A percentile compares a stretch with the other conserved stretches of the same genome.
These are phyloP conservation scores for Stegana nigrithorax DNA, from an alignment of 2,888 invertebrate genomes.

Conservation along the genomic window DNA sequence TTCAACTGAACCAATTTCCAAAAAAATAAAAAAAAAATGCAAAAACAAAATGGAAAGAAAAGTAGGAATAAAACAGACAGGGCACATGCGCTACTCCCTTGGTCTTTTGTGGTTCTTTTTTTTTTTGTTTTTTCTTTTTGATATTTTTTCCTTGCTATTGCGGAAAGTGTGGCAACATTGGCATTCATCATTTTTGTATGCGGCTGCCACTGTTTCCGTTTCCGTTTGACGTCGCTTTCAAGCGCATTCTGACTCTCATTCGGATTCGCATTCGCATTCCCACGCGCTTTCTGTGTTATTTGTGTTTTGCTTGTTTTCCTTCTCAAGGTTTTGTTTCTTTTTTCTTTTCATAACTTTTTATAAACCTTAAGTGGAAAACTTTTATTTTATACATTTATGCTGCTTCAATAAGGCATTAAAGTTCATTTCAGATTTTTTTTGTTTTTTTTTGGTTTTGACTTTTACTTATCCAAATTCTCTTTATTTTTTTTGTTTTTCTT, in stretches of 20 bases:
- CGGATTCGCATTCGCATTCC: neutral
- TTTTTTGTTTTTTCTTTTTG: neutral
- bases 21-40: too few relatives aligned
- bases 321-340: neutral
- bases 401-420: conserved; percentile 8
- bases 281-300: neutral
- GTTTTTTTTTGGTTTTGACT: too few relatives aligned
- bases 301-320: neutral
- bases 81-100: too few relatives aligned
- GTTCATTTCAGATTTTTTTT: neutral
- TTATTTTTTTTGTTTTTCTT: neutral
- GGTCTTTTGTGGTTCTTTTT: too few relatives aligned
- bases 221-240: conserved; percentile 20
- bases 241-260: too few relatives aligned
- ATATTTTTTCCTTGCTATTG: neutral
- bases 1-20: too few relatives aligned
- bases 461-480: neutral
- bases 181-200: conserved; percentile 48
- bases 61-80: neutral
- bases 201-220: conserved; percentile 37
- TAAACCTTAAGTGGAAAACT: conserved; percentile 57
- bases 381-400: conserved; percentile 46
- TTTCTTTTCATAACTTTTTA: conserved; percentile 49
- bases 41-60: neutral
- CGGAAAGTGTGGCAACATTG: neutral